phyloP scores from a whole-genome alignment of 1,140 invertebrate species.

The Pteromalus puparum region DNA sequence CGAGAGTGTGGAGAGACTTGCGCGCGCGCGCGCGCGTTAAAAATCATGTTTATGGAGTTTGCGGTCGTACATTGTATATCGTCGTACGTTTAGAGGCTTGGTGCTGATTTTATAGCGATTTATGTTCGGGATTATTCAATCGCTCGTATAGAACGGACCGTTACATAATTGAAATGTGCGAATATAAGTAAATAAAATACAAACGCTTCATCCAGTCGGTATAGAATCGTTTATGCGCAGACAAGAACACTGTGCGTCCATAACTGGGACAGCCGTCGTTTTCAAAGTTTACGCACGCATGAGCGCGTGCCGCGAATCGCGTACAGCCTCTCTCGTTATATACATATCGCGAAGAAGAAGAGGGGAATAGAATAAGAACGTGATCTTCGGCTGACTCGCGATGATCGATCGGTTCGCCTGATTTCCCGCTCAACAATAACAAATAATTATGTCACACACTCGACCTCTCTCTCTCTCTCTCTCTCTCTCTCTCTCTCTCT shows the following conservation, averaged over 20 bases:
- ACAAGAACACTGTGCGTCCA: not conserved
- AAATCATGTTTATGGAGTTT: not conserved
- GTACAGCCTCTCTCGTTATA: too few relatives aligned
- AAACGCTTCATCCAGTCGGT: too few relatives aligned
- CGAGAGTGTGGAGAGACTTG: not conserved
- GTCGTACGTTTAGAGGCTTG: not conserved
- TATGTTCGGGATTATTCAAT: not conserved
- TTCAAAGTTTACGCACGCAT: not conserved
- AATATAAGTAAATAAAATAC: too few relatives aligned
- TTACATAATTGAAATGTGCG: too few relatives aligned
- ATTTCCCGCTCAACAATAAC: slow-evolving; percentile 51
- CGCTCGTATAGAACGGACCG: too few relatives aligned
- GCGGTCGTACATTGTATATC: not conserved
- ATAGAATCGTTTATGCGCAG: too few relatives aligned
- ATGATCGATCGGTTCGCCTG: slow-evolving; percentile 43
- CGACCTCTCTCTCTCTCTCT: slow-evolving; percentile 7
- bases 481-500: too few relatives aligned
- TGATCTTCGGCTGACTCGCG: slow-evolving; percentile 18
- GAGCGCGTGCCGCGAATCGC: not conserved
- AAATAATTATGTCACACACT: slow-evolving; percentile 59
- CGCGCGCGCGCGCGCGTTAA: not conserved
- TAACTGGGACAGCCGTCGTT: not conserved
- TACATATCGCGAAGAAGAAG: not conserved
- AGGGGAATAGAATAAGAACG: not conserved
- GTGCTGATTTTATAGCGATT: not conserved